Evolutionary conservation across 1,140 invertebrate genomes (phyloP), one percentile per base, ranked within the genome.

Genomic region (Cepaea nemoralis): DNA sequence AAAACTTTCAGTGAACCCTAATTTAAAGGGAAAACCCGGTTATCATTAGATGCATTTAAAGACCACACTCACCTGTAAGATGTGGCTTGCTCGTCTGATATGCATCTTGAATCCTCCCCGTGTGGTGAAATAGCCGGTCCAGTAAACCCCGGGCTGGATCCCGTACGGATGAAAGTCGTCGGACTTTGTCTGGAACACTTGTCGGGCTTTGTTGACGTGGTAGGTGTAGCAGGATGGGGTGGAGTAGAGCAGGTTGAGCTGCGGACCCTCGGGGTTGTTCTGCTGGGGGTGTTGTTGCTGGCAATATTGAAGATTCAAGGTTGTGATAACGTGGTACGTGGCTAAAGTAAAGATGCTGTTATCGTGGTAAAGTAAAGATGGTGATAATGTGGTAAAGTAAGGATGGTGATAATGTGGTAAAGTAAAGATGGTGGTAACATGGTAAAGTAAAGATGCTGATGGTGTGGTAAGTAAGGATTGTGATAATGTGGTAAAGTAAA

Each of bases 41-140:
- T n/a, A n/a, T n/a, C n/a, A n/a, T n/a, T n/a, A n/a, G n/a, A n/a
- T n/a, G n/a, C n/a, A n/a, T n/a, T n/a, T n/a, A n/a, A n/a, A n/a
- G n/a, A n/a, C n/a, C n/a, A n/a, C n/a, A n/a, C 48, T 77, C 87
- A 90, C 90, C 86, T 92, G 91, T n/a, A 97, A 89, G 74, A 95
- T 94, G 85, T 94, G 95, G 86, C 96, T 96, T 0, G 94, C 94
- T 80, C 94, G 89, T 66, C 96, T 92, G 85, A 96, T 95, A 85
- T 89, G 88, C 67, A 94, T 94, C 87, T 98, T 97, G 1, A 96
- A 92, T 0, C 96, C 94, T 14, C 96, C 95, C 77, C 96, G 85
- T 83, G 96, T 98, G 0, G 96, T 96, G 89, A 96, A 99, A 89
- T 97, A 99, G 0, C 98, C 98, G 0, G 96, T 98, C 97, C 97